Percentiles rank a stretch among this genome's conserved stretches.
These are phyloP conservation scores for Stigmatopora nigra DNA, from an alignment of 2,113 vertebrate genomes.

Conservation along the genomic window DNA sequence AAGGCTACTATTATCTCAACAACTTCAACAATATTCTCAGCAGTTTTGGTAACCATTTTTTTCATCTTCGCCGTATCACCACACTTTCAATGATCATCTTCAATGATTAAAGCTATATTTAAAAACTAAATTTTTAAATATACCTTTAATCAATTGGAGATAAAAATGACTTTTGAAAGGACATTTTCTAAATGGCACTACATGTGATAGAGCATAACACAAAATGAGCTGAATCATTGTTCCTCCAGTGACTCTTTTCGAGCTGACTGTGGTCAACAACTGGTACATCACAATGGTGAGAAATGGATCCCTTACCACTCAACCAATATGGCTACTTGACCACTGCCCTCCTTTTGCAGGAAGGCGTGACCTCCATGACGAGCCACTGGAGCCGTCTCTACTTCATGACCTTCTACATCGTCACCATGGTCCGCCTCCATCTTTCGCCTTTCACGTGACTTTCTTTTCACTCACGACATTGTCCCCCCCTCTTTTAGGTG, in stretches of 20 bases:
- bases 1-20: slow-evolving; percentile 98
- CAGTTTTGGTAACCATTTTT: slow-evolving; percentile 80
- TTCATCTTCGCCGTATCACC: not conserved
- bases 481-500: slow-evolving; percentile 68
- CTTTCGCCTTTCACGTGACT: not conserved
- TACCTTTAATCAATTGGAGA: no score
- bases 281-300: slow-evolving; percentile 99
- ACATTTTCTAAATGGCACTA: no score
- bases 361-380: slow-evolving; percentile 93
- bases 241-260: slow-evolving; percentile 88
- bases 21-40: slow-evolving; percentile 97
- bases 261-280: slow-evolving; percentile 95
- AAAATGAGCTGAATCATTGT: no score
- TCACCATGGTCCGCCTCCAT: slow-evolving; percentile 84
- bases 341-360: slow-evolving; percentile 63
- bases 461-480: slow-evolving; percentile 1
- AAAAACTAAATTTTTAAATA: no score
- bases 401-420: slow-evolving; percentile 99
- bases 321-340: slow-evolving; percentile 9
- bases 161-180: no score
- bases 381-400: slow-evolving; percentile 95
- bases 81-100: no score
- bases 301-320: slow-evolving; percentile 9
- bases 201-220: no score
- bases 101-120: no score